Evolutionary conservation across 2,888 invertebrate genomes (phyloP).

Genomic region (Teinopalpus imperialis): DNA sequence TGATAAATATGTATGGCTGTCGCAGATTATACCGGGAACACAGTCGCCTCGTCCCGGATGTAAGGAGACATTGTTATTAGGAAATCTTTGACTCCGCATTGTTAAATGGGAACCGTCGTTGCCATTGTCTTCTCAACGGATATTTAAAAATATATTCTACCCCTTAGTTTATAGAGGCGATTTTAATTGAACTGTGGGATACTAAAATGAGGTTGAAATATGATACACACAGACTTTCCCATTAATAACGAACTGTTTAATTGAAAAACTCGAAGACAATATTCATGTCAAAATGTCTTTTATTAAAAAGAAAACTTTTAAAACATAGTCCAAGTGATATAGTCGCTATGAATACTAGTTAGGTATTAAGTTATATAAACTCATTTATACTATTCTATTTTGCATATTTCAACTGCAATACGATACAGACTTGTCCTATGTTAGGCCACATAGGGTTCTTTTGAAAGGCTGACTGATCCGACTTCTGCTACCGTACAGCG

Average conservation of each 20-base stretch:
- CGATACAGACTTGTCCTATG: too few relatives aligned
- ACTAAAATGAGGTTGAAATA: conserved; percentile 19
- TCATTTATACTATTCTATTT: too few relatives aligned
- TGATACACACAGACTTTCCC: conserved; percentile 11
- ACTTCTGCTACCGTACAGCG: too few relatives aligned
- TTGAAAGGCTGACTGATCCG: too few relatives aligned
- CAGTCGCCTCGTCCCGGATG: conserved; percentile 21
- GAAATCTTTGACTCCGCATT: conserved; percentile 27
- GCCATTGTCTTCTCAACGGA: conserved; percentile 13
- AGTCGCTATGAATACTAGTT: too few relatives aligned
- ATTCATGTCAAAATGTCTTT: too few relatives aligned
- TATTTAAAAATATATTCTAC: conserved; percentile 1
- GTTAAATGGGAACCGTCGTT: conserved; percentile 25
- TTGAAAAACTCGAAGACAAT: too few relatives aligned
- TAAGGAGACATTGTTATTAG: conserved; percentile 27
- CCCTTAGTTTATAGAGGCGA: not conserved
- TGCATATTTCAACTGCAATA: too few relatives aligned
- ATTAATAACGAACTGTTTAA: conserved; percentile 9
- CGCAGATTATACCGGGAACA: conserved; percentile 26
- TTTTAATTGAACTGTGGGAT: conserved; percentile 5
- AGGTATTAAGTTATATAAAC: too few relatives aligned
- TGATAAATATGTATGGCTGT: conserved; percentile 27
- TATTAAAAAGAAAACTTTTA: too few relatives aligned
- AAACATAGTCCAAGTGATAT: too few relatives aligned
- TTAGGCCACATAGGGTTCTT: too few relatives aligned